These are phyloP conservation scores for Calephelis virginiensis DNA, from an alignment of 1,140 invertebrate species.

Conservation along the genomic window DNA sequence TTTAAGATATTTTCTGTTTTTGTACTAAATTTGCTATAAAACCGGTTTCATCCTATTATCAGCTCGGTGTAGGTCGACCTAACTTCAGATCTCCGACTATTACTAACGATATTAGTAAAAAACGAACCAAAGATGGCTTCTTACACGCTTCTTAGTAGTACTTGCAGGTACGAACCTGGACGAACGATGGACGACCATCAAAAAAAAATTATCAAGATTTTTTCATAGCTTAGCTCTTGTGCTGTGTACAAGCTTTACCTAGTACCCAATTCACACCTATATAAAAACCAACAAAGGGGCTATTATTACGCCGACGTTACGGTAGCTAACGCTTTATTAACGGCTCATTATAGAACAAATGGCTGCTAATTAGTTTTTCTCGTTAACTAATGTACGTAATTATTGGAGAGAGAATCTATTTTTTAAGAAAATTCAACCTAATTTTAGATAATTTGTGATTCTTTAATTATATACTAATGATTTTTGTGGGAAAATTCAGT, in stretches of 20 bases:
- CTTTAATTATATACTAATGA: background rate
- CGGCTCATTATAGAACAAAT: conserved; percentile 19
- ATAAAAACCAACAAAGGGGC: conserved; percentile 20
- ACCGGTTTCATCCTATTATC: too few species aligned
- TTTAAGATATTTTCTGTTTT: too few species aligned
- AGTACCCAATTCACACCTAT: conserved; percentile 18
- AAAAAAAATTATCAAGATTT: too few species aligned
- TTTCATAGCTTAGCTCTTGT: background rate
- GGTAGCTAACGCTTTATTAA: conserved; percentile 19
- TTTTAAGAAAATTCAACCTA: conserved; percentile 5
- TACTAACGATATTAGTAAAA: too few species aligned
- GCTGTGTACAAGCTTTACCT: background rate
- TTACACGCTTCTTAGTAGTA: too few species aligned
- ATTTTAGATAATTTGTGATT: conserved; percentile 2
- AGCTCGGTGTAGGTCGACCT: too few species aligned
- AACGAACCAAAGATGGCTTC: too few species aligned
- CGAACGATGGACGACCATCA: too few species aligned
- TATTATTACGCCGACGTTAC: conserved; percentile 16
- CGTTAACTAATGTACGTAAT: conserved; percentile 21
- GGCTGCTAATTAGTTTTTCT: conserved; percentile 23
- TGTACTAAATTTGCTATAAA: too few species aligned
- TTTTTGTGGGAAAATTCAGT: too few species aligned
- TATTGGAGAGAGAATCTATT: conserved; percentile 17
- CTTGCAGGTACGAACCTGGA: too few species aligned
- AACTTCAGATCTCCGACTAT: too few species aligned